Evolutionary conservation across 1,140 invertebrate genomes (phyloP), one percentile per base, ranked within the genome.

Genomic region (Druon quercuslanigerum): DNA sequence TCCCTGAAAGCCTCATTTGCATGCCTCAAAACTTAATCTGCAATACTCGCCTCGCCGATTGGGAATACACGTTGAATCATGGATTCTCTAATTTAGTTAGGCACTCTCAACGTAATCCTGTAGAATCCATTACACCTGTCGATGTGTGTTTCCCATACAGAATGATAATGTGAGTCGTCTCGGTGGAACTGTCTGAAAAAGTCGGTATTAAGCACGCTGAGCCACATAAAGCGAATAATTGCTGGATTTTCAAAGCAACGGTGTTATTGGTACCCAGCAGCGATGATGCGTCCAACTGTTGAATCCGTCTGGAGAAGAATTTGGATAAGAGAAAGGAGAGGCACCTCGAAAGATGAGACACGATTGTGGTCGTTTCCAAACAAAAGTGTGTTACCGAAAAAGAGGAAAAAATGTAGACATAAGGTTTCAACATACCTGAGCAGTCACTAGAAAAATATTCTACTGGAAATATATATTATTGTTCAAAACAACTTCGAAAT

Each of bases 291-390:
- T 72, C 71, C 72, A 19, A 46, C 74, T 9, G 4, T 25, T 72
- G 75, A 82, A 84, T 87, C 83, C 86, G 79, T 75, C 77, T 75
- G 17, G 71, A 83, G 77, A 79, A 85, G 80, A 80, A 86, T 85
- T 80, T 77, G 85, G 81, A 81, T 86, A 84, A 77, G 75, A 74
- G 79, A 77, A 77, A 54, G 66, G 57, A 76, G 56, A 73, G 72
- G 17, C 52, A 33, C 56, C 16, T 51, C 54, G 70, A 19, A 20
- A 4, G 1, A n/a, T 7, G 16, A 51, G 56, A 75, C 60, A 33
- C 25, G 60, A 66, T 66, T 66, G 60, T 11, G 40, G 40, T 66
- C 60, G 33, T 66, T 14, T 66, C 60, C 25, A 40, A 66, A 66
- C 60, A 40, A 66, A 66, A 66, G 60, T 66, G 25, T 66, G 60